These are phyloP conservation scores for Pyrgilauda ruficollis DNA, from an alignment of 2,113 vertebrate species.

Conservation along the genomic window DNA sequence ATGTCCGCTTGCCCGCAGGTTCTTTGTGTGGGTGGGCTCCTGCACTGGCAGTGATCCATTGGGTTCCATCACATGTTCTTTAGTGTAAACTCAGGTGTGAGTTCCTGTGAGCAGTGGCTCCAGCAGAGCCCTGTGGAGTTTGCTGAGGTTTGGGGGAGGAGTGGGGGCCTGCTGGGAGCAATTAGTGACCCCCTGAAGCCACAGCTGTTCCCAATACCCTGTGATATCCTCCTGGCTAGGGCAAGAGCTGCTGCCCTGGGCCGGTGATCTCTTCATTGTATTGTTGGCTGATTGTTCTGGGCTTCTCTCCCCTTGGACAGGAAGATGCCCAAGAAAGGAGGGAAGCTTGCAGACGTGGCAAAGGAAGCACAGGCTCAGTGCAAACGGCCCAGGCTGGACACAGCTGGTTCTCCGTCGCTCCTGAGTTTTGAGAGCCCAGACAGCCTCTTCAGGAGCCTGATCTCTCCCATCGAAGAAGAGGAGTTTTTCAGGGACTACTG, in stretches of 20 bases:
- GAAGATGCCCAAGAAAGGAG: conserved; percentile 80
- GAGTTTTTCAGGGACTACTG: conserved; percentile 86
- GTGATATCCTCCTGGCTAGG: not conserved
- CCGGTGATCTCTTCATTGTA: not conserved
- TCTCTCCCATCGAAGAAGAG: conserved; percentile 78
- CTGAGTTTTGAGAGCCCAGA: conserved; percentile 76
- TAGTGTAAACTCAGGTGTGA: not conserved
- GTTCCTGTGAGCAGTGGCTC: not conserved
- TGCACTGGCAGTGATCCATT: not conserved
- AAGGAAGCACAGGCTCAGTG: not conserved
- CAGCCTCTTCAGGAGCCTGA: conserved; percentile 83
- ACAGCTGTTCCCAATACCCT: not conserved
- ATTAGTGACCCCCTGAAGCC: not conserved
- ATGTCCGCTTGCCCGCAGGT: not conserved
- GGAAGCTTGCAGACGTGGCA: not conserved
- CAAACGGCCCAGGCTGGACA: conserved; percentile 69
- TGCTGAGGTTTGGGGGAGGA: not conserved
- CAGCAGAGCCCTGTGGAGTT: not conserved
- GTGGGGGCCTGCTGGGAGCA: not conserved
- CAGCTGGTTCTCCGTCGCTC: not conserved
- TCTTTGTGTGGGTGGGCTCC: not conserved
- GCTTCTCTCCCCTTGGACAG: conserved; percentile 4
- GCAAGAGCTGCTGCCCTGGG: not conserved
- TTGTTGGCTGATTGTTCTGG: not conserved
- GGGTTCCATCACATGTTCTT: not conserved